phyloP scores from a whole-genome alignment of 2,113 vertebrate genomes.

The Patagioenas fasciata region DNA sequence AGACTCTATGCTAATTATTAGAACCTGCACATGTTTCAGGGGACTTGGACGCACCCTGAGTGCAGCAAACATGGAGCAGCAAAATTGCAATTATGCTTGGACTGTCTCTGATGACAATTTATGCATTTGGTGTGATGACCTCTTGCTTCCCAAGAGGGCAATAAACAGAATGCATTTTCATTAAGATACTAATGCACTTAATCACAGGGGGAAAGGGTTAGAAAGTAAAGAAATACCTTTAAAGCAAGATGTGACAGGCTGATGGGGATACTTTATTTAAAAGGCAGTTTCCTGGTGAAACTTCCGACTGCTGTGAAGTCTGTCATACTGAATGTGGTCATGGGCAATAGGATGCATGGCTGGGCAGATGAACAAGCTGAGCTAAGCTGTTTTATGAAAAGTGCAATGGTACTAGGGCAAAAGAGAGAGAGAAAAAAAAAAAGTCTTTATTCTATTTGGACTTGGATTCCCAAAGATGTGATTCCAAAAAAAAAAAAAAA shows the following conservation, averaged over 20 bases:
- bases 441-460: background rate
- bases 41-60: constrained; percentile 73
- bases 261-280: constrained; percentile 62
- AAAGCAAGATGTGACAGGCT: constrained; percentile 66
- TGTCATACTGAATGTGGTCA: background rate
- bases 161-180: constrained; percentile 87
- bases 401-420: background rate
- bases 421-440: background rate
- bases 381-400: background rate
- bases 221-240: constrained; percentile 72
- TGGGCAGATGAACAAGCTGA: background rate
- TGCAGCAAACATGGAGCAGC: constrained; percentile 73
- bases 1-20: constrained; percentile 87
- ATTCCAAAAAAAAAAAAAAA: background rate
- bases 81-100: constrained; percentile 81
- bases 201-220: constrained; percentile 80
- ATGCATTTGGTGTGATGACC: constrained; percentile 82
- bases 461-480: background rate
- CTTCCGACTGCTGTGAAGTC: background rate
- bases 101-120: constrained; percentile 83
- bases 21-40: constrained; percentile 76
- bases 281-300: constrained; percentile 52
- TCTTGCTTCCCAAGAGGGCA: constrained; percentile 79
- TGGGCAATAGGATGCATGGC: background rate
- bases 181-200: constrained; percentile 88